Percentiles rank a stretch among this genome's conserved stretches.
Conservation (phyloP, 2,113 vertebrate species). For the Hemiprocne comata region DNA sequence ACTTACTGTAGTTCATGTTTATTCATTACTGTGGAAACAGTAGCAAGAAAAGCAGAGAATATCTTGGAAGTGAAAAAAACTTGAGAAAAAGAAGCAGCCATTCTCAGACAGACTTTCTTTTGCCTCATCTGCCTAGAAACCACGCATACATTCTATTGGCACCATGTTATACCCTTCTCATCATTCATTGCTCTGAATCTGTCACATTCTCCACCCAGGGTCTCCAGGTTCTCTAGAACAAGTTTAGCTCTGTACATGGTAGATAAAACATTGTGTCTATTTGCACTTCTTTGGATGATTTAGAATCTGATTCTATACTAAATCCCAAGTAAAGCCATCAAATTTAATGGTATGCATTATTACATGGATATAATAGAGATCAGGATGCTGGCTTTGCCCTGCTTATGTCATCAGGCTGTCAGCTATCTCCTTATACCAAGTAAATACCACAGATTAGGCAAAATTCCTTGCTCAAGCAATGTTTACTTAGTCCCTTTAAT, state of each 20-base stretch:
- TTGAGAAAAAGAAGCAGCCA: not conserved
- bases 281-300: constrained; percentile 6
- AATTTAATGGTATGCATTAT: not conserved
- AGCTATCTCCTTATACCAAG: not conserved
- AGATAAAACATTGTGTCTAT: not conserved
- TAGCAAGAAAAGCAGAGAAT: not conserved
- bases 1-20: not conserved
- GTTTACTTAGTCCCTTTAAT: constrained; percentile 7
- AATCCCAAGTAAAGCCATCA: constrained; percentile 19
- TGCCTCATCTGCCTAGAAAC: not conserved
- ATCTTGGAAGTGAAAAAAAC: not conserved
- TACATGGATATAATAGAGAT: not conserved
- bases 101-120: not conserved
- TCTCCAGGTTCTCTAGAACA: not conserved
- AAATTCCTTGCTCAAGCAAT: not conserved
- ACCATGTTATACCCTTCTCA: not conserved
- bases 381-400: not conserved
- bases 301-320: not conserved
- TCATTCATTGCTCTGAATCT: not conserved
- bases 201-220: not conserved
- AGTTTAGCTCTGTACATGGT: not conserved
- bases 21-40: not conserved
- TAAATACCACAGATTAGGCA: constrained; percentile 19
- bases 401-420: not conserved
- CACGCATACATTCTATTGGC: not conserved